A percentile compares a stretch with the other conserved stretches of the same genome.
Evolutionary conservation across 2,113 vertebrate genomes (phyloP).

Genomic region (Neotragus moschatus): DNA sequence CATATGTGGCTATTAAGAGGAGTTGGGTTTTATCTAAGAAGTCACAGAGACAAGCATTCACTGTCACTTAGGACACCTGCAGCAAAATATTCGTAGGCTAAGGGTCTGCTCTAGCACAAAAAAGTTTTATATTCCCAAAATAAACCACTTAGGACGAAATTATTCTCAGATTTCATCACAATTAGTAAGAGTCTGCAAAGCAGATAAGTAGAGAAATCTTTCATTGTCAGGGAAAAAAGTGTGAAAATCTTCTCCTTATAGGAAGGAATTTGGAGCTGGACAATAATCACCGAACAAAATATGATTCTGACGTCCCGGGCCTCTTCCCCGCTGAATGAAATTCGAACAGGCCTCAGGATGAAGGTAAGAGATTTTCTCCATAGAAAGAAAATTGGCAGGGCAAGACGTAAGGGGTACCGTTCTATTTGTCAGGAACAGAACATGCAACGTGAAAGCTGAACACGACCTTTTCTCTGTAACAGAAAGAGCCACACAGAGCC

Average conservation of each 20-base stretch:
- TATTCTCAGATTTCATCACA: conserved; percentile 15
- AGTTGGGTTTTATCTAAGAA: neutral
- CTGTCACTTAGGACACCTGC: neutral
- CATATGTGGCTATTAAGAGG: neutral
- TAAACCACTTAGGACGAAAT: neutral
- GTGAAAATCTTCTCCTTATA: neutral
- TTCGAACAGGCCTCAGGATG: neutral
- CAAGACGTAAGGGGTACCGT: neutral
- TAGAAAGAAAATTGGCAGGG: neutral
- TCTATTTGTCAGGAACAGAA: neutral
- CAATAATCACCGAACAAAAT: neutral
- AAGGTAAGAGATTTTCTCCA: neutral
- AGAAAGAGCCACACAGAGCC: accelerated
- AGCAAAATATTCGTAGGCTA: neutral
- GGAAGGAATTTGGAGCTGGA: neutral
- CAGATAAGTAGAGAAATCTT: neutral
- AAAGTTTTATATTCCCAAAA: conserved; percentile 41
- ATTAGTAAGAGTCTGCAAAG: neutral
- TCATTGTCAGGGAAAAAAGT: neutral
- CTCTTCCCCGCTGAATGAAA: neutral
- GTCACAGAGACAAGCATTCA: neutral
- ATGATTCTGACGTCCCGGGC: neutral
- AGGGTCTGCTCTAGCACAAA: neutral
- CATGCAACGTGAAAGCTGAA: accelerated
- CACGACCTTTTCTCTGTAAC: accelerated